Evolutionary conservation across 2,113 vertebrate genomes (phyloP).

Genomic region (Nannobrachium achirus): DNA sequence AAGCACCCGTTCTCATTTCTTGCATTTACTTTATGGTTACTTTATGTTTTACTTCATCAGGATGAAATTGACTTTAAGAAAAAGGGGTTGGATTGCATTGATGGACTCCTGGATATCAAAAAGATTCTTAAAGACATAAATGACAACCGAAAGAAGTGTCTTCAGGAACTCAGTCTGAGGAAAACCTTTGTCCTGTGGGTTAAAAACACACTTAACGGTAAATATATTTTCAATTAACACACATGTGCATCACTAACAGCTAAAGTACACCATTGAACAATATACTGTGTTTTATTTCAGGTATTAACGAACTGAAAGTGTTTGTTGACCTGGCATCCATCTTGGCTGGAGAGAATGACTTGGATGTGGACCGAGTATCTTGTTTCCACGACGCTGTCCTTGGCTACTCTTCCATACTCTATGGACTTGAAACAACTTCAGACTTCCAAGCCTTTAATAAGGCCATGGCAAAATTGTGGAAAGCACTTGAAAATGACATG

Average conservation of each 20-base stretch:
- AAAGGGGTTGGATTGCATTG: constrained; percentile 80
- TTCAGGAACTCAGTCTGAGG: constrained; percentile 74
- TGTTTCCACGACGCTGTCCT: constrained; percentile 89
- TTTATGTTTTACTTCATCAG: constrained; percentile 62
- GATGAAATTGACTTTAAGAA: constrained; percentile 67
- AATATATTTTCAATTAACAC: background rate
- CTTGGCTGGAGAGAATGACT: constrained; percentile 91
- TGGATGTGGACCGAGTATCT: constrained; percentile 89
- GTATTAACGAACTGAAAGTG: constrained; percentile 88
- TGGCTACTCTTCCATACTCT: constrained; percentile 86
- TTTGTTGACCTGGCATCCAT: constrained; percentile 94
- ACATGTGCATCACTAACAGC: fast-evolving
- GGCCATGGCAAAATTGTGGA: constrained; percentile 83
- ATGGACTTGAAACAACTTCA: constrained; percentile 72
- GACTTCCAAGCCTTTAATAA: constrained; percentile 75
- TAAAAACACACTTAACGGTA: constrained; percentile 84
- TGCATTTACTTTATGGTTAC: background rate
- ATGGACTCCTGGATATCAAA: constrained; percentile 74
- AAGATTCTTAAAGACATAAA: constrained; percentile 76
- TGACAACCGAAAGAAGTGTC: constrained; percentile 68
- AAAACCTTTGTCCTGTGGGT: constrained; percentile 85
- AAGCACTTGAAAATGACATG: constrained; percentile 85
- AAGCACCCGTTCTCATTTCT: background rate
- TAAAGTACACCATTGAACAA: background rate
- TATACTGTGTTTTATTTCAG: constrained; percentile 57